These are phyloP conservation scores for Sphyrna mokarran DNA, from an alignment of 2,113 vertebrate genomes.

Conservation along the genomic window DNA sequence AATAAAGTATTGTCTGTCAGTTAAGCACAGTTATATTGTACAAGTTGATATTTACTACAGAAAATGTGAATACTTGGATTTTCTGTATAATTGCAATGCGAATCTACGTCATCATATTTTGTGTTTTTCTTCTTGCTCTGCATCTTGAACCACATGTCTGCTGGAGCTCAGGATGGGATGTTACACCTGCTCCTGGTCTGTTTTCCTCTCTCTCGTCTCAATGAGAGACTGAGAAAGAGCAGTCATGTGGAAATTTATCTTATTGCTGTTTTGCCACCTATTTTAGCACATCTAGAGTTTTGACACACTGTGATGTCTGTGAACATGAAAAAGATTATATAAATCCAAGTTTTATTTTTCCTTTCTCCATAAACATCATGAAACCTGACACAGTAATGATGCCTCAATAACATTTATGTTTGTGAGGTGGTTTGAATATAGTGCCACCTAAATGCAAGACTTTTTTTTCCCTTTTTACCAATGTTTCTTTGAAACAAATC, in stretches of 20 bases:
- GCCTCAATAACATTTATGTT: not conserved
- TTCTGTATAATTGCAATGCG: not conserved
- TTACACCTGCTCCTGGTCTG: not conserved
- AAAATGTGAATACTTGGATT: not conserved
- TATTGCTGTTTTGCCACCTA: not conserved
- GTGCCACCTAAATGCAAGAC: not conserved
- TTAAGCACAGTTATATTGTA: not conserved
- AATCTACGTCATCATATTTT: not conserved
- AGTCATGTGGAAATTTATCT: not conserved
- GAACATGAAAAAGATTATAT: not conserved
- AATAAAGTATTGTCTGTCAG: not conserved
- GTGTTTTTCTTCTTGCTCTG: not conserved
- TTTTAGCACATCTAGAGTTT: too few species aligned
- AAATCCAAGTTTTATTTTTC: not conserved
- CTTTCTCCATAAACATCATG: not conserved
- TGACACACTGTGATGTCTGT: not conserved
- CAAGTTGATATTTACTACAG: not conserved
- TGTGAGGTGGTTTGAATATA: not conserved
- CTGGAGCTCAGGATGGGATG: not conserved
- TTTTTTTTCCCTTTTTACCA: not conserved
- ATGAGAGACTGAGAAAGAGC: not conserved
- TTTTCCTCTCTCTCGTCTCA: not conserved
- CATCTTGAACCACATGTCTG: not conserved
- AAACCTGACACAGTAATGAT: not conserved
- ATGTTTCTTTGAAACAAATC: not conserved